Percentiles rank a stretch among this genome's conserved stretches.
phyloP scores from a whole-genome alignment of 2,888 invertebrate genomes.

The Eilema griseolum region DNA sequence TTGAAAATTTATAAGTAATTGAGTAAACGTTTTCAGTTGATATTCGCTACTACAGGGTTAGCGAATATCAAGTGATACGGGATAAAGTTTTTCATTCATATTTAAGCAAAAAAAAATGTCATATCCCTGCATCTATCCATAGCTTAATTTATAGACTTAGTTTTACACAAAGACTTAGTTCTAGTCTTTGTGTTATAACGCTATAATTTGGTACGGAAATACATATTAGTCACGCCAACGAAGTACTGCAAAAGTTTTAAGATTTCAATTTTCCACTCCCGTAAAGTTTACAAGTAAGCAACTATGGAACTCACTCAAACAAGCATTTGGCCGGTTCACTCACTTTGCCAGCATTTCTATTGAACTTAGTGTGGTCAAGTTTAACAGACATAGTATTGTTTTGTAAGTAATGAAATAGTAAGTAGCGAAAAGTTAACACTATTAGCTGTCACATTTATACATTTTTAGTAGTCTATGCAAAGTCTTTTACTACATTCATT shows the following conservation, averaged over 20 bases:
- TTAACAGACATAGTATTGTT: neutral
- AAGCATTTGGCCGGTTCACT: neutral
- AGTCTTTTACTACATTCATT: slow-evolving; percentile 23
- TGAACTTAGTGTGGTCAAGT: neutral
- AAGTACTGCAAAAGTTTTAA: neutral
- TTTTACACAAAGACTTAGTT: too few species aligned
- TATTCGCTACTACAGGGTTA: too few species aligned
- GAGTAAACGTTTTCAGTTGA: too few species aligned
- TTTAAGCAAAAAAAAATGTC: too few species aligned
- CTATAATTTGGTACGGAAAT: neutral
- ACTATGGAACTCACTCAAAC: neutral
- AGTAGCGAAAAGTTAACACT: neutral
- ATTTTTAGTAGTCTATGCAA: slow-evolving; percentile 3
- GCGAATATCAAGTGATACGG: too few species aligned
- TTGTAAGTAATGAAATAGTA: neutral
- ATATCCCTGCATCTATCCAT: too few species aligned
- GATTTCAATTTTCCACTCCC: neutral
- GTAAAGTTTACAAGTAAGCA: neutral
- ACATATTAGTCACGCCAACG: neutral
- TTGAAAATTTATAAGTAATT: too few species aligned
- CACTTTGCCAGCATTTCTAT: neutral
- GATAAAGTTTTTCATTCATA: too few species aligned
- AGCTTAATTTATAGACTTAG: neutral
- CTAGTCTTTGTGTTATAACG: neutral
- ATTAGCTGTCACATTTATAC: neutral